Conservation (phyloP, 1,140 invertebrate species). For the Drosophila malerkotliana region DNA sequence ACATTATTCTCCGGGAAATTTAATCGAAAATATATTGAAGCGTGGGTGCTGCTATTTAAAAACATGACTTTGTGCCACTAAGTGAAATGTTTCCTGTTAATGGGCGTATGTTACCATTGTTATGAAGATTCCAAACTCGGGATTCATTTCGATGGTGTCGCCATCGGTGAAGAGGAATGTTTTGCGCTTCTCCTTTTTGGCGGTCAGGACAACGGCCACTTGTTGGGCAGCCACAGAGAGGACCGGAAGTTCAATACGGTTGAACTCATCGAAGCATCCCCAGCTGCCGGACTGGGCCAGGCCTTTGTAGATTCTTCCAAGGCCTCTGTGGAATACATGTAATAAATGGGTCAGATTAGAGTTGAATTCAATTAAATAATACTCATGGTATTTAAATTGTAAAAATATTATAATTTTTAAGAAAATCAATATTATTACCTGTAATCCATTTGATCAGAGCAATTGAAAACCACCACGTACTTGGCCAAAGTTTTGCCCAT, state of each 20-base stretch:
- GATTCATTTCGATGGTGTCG: conserved; percentile 95
- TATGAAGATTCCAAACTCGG: conserved; percentile 98
- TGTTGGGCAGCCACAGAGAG: conserved; percentile 98
- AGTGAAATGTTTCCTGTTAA: not conserved
- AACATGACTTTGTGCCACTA: not conserved
- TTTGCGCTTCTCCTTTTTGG: conserved; percentile 96
- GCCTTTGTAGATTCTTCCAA: conserved; percentile 95
- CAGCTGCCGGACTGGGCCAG: conserved; percentile 97
- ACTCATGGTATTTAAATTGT: too few species aligned
- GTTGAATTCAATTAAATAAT: too few species aligned
- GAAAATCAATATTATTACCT: conserved; percentile 85
- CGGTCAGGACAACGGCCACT: conserved; percentile 96
- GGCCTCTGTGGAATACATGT: conserved; percentile 85
- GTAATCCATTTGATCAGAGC: conserved; percentile 99
- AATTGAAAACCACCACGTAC: conserved; percentile 99
- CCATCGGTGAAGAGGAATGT: conserved; percentile 97
- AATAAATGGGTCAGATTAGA: too few species aligned
- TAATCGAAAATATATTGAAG: conserved; percentile 8
- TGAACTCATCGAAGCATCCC: conserved; percentile 94
- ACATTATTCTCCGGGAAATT: not conserved
- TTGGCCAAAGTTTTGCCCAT: conserved; percentile 99
- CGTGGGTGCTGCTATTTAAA: conserved; percentile 5
- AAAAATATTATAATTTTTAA: too few species aligned
- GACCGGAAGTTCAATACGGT: conserved; percentile 97
- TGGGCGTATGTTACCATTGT: conserved; percentile 91